Conservation (phyloP, 2,888 invertebrate genomes). For the Euphydryas editha region DNA sequence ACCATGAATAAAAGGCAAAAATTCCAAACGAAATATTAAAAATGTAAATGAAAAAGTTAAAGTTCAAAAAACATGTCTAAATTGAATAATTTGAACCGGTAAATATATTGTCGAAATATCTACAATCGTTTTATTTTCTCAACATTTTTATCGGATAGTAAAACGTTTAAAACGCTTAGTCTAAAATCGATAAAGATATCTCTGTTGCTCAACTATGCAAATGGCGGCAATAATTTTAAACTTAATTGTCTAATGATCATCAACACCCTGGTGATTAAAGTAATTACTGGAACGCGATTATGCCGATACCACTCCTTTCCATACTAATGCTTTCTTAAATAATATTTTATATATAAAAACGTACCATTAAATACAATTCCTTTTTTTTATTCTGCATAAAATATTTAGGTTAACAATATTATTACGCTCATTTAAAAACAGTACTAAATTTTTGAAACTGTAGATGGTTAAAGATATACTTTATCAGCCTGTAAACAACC, state of each 20-base stretch:
- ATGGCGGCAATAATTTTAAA: conserved; percentile 45
- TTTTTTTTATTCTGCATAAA: neutral
- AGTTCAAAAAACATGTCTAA: neutral
- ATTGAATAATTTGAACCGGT: neutral
- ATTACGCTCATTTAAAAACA: no score
- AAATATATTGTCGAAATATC: neutral
- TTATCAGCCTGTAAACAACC: no score
- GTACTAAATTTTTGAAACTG: no score
- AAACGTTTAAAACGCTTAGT: conserved; percentile 10
- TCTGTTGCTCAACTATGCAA: conserved; percentile 44
- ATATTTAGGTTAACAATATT: no score
- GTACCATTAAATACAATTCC: neutral
- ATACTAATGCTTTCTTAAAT: conserved; percentile 28
- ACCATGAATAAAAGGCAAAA: no score
- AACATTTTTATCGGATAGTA: neutral
- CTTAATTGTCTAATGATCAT: conserved; percentile 47
- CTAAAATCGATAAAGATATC: conserved; percentile 26
- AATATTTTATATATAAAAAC: neutral
- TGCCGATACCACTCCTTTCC: conserved; percentile 47
- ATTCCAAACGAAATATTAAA: no score
- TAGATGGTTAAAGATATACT: no score
- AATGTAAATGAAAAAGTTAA: no score
- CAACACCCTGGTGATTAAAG: conserved; percentile 43
- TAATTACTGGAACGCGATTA: conserved; percentile 56
- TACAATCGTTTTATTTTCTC: neutral